phyloP scores from a whole-genome alignment of 2,888 invertebrate species.

The Stenolophus ochropezus region DNA sequence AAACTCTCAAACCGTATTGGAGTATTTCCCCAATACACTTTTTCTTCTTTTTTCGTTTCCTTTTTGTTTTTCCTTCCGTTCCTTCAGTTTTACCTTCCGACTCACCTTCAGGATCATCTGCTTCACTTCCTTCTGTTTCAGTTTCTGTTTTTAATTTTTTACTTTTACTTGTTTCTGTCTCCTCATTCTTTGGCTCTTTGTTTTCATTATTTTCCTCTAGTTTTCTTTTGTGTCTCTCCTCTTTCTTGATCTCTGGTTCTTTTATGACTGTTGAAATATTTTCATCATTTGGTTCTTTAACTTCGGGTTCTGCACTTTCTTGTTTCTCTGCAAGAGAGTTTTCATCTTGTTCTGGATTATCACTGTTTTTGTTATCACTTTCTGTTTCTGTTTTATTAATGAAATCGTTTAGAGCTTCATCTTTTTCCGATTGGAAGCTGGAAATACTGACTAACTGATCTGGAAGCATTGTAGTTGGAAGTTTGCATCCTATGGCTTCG shows the following conservation, averaged over 20 bases:
- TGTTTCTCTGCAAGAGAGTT: too few relatives aligned
- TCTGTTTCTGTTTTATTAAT: slow-evolving; percentile 59
- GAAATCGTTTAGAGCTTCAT: background rate
- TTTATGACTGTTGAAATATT: slow-evolving; percentile 61
- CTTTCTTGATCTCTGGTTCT: slow-evolving; percentile 61
- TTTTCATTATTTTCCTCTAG: slow-evolving; percentile 61
- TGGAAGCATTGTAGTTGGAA: slow-evolving; percentile 82
- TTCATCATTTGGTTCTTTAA: slow-evolving; percentile 62
- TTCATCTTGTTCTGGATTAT: too few relatives aligned
- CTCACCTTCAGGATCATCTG: slow-evolving; percentile 71
- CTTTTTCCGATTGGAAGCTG: slow-evolving; percentile 75
- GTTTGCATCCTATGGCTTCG: slow-evolving; percentile 83
- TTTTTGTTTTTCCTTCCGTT: slow-evolving; percentile 70
- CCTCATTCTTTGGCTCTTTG: slow-evolving; percentile 49
- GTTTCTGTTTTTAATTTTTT: slow-evolving; percentile 56
- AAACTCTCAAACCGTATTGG: slow-evolving; percentile 76
- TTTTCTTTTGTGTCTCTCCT: slow-evolving; percentile 54
- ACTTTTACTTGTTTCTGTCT: slow-evolving; percentile 38
- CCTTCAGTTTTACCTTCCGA: slow-evolving; percentile 63
- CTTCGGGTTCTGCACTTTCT: slow-evolving; percentile 60
- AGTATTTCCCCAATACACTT: slow-evolving; percentile 68
- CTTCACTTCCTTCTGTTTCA: slow-evolving; percentile 62
- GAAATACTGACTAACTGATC: slow-evolving; percentile 83
- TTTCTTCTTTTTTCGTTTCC: slow-evolving; percentile 67
- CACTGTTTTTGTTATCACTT: slow-evolving; percentile 62